Base-by-base conservation (phyloP, 2,797 vertebrate genomes). In the Sebastes oblongus region DNA sequence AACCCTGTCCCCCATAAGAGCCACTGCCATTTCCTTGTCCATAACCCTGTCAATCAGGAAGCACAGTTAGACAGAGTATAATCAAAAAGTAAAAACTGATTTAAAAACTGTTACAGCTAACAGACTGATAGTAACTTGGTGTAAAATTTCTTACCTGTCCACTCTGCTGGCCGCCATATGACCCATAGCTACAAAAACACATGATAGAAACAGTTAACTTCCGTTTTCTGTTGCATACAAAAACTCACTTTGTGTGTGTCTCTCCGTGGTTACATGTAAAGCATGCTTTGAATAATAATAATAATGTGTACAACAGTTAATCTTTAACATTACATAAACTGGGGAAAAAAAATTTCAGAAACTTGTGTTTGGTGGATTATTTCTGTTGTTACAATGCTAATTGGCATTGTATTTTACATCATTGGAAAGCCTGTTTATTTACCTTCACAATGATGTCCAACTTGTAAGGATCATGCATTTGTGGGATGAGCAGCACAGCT, bases 1-100 rank as follows among this genome's bases (percentile, higher is more conserved):
- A 96, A 74, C 13, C 91, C 81, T 95, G 96, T 56, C 82, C 94
- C 7, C 85, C 79, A 46, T 89, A 96, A 13, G 93, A 78, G 73
- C 75, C 73, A 24, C 86, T 73, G 20, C 94, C 93, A 72, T 95
- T 96, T 65, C 95, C 95, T 92, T 96, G 96, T 27, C 95, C 94
- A 65, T 91, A 96, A 27, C 81, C 80, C 96, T 95, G 78, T 6
- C 13, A 65, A 55, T 2, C 6, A 78, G 3, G 75, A 13, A 59
- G 3, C 3, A 2, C 2, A 12, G 6, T 56, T 30, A 52, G 8
- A 25, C 2, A 42, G 13, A 2, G 11, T 71, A 8, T 9, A 32
- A 25, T 32, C 1, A 27, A 8, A 25, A 12, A 24, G 2, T 9
- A 30, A 10, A 58, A 24, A 10, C 1, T 2, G 1, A 20, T 11